Evolutionary conservation across 2,888 invertebrate species (phyloP), one percentile per base, ranked within the genome.

Genomic region (Aphodius sticticus): DNA sequence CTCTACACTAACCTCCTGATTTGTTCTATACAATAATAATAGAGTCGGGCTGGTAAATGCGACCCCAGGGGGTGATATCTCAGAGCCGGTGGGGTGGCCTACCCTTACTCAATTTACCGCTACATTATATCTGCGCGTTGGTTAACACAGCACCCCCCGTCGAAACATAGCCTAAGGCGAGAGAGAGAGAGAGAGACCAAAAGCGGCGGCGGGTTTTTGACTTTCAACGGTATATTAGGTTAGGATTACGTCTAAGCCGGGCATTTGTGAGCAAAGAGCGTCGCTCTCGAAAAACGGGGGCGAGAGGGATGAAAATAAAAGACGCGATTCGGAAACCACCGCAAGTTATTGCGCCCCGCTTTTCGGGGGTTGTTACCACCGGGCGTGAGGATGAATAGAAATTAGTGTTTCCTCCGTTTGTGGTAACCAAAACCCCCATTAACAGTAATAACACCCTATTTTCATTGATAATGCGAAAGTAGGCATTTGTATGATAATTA

Each of bases 21-120:
- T 89, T 89, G 89, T 89, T 89, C 89, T 88, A 88, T 89, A 89
- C 89, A 89, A 89, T 89, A 89, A 89, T 89, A 89, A 89, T 89
- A 89, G 89, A 89, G 89, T 88, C 88, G 87, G 88, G 86, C 87
- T 86, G 88, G 87, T 87, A 88, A 89, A 89, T 89, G 89, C 88
- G 87, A 86, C 89, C 86, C 89, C 83, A 77, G 89, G 89, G 89
- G 87, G 88, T 89, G 88, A 89, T 89, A 89, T 86, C 87, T 89
- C 89, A 88, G 85, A 85, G 82, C 84, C 85, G 81, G 79, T 16
- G 38, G 76, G 82, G 79, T 16, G n/a, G 72, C 70, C 74, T 70
- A 71, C 87, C 87, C 86, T 86, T 83, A 87, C 88, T 87, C 89
- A 89, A 89, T 89, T 89, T 89, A 88, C 88, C 89, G 89, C 89